Conservation (phyloP, 2,888 invertebrate species). For the Craniophora ligustri region DNA sequence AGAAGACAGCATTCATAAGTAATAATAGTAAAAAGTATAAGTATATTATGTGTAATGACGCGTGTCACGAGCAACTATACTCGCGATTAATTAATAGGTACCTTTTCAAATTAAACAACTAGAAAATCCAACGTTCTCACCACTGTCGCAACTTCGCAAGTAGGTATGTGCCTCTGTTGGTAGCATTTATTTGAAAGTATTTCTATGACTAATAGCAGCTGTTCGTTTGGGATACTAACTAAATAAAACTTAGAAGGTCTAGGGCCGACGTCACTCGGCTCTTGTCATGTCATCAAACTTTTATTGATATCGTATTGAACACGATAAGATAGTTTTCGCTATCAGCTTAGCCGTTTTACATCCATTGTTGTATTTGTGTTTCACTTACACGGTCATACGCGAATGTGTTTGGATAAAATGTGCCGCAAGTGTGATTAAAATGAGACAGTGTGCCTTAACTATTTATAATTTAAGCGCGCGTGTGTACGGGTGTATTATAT, state of each 20-base stretch:
- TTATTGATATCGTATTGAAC: conserved; percentile 79
- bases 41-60: too few species aligned
- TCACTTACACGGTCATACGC: conserved; percentile 57
- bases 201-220: conserved; percentile 27
- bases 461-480: conserved; percentile 62
- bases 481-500: conserved; percentile 62
- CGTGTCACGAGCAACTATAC: not conserved
- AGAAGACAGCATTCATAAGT: too few species aligned
- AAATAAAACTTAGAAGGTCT: conserved; percentile 58
- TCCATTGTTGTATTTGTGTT: conserved; percentile 67
- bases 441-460: conserved; percentile 64
- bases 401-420: conserved; percentile 56
- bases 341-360: conserved; percentile 60
- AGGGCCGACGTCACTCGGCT: conserved; percentile 51
- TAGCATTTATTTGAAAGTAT: conserved; percentile 7
- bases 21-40: too few species aligned
- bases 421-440: conserved; percentile 58
- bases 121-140: not conserved
- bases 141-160: not conserved
- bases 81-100: too few species aligned
- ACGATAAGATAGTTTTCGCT: conserved; percentile 79
- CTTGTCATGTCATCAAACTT: conserved; percentile 53
- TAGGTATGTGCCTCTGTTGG: conserved; percentile 1
- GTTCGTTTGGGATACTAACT: conserved; percentile 4
- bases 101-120: not conserved